Conservation (phyloP, 2,888 invertebrate species). For the Sturmia bella region DNA sequence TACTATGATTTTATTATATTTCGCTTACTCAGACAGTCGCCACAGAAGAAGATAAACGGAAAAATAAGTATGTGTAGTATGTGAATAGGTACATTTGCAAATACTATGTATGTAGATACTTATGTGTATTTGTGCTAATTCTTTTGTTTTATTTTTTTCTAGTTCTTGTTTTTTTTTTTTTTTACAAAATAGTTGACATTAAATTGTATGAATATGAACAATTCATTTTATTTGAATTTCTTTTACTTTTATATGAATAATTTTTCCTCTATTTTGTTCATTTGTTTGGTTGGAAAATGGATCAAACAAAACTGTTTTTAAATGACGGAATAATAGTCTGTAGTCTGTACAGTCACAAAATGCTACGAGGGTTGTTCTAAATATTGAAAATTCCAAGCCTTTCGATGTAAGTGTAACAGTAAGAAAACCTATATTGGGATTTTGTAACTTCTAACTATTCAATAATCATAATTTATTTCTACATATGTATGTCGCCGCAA, state of each 20-base stretch:
- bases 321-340: conserved; percentile 1
- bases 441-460: too few relatives aligned
- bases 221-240: conserved; percentile 40
- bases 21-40: not conserved
- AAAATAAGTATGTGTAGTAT: not conserved
- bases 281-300: conserved; percentile 34
- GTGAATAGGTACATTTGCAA: not conserved
- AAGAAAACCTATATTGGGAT: too few relatives aligned
- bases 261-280: not conserved
- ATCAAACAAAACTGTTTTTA: conserved; percentile 31
- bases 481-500: too few relatives aligned
- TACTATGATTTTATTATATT: conserved; percentile 34
- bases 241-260: conserved; percentile 30
- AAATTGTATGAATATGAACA: conserved; percentile 24
- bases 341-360: too few relatives aligned
- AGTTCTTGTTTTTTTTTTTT: conserved; percentile 16
- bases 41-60: not conserved
- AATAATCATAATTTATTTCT: too few relatives aligned
- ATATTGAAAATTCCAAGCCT: too few relatives aligned
- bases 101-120: too few relatives aligned
- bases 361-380: not conserved
- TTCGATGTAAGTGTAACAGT: too few relatives aligned
- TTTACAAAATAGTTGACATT: conserved; percentile 25
- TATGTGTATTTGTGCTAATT: conserved; percentile 31
- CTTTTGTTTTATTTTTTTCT: conserved; percentile 42